Evolutionary conservation across 2,113 vertebrate species (phyloP).

Genomic region (Puma concolor): DNA sequence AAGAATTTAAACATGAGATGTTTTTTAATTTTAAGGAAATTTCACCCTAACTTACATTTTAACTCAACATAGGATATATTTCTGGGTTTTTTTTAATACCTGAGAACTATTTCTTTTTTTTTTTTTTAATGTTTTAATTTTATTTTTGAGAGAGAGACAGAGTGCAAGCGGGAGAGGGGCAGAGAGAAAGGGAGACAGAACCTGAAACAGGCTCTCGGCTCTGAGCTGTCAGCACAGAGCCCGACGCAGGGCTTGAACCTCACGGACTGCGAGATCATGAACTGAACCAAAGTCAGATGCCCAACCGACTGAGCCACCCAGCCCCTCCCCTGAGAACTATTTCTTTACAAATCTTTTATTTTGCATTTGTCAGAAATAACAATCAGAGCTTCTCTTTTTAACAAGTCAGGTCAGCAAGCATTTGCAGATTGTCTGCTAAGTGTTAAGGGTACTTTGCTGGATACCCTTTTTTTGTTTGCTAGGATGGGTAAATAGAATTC

Average conservation of each 20-base stretch:
- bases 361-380: not conserved
- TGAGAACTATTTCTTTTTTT: not conserved
- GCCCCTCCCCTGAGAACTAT: not conserved
- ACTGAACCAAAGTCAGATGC: too few species aligned
- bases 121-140: not conserved
- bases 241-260: too few species aligned
- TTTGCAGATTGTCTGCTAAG: not conserved
- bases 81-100: constrained; percentile 32
- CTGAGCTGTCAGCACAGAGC: too few species aligned
- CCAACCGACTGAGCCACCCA: too few species aligned
- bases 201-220: too few species aligned
- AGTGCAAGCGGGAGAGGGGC: too few species aligned
- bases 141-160: too few species aligned
- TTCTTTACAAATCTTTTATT: not conserved
- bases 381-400: not conserved
- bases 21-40: constrained; percentile 17
- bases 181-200: too few species aligned
- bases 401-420: not conserved
- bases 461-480: not conserved
- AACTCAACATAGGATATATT: not conserved
- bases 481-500: not conserved
- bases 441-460: not conserved
- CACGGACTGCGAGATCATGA: too few species aligned
- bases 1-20: not conserved
- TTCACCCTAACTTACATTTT: constrained; percentile 1